Evolutionary conservation across 2,797 vertebrate species (phyloP).

Genomic region (Platyrinchus mystaceus): DNA sequence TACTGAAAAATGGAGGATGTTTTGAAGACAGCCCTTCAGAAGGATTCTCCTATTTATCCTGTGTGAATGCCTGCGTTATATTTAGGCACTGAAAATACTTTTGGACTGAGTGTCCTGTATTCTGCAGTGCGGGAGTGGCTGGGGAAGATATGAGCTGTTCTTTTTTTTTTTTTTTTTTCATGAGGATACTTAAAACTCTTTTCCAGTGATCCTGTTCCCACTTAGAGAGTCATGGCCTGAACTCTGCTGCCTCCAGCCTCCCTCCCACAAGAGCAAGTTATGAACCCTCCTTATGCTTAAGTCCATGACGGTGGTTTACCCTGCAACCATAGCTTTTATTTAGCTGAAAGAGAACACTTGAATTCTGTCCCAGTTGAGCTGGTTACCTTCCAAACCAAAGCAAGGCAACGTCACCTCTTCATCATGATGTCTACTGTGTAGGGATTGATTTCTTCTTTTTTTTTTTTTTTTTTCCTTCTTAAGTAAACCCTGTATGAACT

Average conservation of each 20-base stretch:
- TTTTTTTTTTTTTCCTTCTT: not conserved
- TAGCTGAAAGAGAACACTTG: not conserved
- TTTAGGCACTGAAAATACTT: slow-evolving; percentile 51
- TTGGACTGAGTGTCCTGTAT: slow-evolving; percentile 12
- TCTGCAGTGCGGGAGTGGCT: not conserved
- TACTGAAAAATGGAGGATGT: not conserved
- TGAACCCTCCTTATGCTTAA: not conserved
- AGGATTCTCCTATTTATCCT: slow-evolving; percentile 51
- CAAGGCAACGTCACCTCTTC: not conserved
- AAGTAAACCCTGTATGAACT: not conserved
- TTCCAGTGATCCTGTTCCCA: not conserved
- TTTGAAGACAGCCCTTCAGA: slow-evolving; percentile 7
- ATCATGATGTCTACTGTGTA: rapidly evolving
- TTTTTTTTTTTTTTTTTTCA: not conserved
- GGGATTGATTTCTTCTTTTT: not conserved
- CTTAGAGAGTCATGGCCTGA: not conserved
- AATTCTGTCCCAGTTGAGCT: not conserved
- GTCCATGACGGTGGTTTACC: not conserved
- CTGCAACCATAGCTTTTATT: not conserved
- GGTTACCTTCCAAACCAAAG: not conserved
- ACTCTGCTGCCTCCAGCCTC: not conserved
- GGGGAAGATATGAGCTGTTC: not conserved
- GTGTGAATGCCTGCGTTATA: not conserved
- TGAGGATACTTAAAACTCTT: not conserved
- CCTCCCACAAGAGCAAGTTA: not conserved